Conservation (phyloP, 2,797 vertebrate genomes). For the Bucorvus abyssinicus region DNA sequence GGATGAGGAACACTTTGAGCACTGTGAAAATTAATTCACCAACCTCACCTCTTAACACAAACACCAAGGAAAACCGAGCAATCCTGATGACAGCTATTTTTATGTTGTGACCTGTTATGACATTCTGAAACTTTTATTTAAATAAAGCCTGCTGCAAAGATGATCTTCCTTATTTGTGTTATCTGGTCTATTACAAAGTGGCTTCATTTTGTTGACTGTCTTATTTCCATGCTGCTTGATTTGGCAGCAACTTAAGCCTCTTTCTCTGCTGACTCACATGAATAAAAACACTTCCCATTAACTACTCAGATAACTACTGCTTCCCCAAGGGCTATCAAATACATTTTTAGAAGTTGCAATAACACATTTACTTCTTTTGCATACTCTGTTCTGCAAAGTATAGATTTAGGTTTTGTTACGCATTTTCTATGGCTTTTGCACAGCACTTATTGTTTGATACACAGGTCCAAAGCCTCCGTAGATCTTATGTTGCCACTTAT, state of each 20-base stretch:
- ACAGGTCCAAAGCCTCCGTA: not conserved
- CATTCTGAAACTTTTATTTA: not conserved
- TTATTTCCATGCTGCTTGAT: slow-evolving; percentile 26
- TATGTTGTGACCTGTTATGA: not conserved
- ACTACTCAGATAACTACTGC: not conserved
- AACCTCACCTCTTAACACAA: not conserved
- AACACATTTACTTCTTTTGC: not conserved
- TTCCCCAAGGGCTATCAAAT: not conserved
- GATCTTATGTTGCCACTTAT: not conserved
- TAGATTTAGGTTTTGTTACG: not conserved
- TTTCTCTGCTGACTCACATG: slow-evolving; percentile 18
- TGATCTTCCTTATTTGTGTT: not conserved
- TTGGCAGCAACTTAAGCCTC: slow-evolving; percentile 15
- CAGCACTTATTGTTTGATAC: not conserved
- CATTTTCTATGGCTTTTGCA: not conserved
- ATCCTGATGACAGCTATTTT: not conserved
- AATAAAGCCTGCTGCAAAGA: slow-evolving; percentile 7
- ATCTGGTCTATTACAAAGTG: not conserved
- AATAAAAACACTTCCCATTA: slow-evolving; percentile 27
- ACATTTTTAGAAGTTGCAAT: not conserved
- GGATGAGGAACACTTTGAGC: not conserved
- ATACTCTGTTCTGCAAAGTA: not conserved
- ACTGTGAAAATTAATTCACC: not conserved
- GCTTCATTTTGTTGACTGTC: not conserved
- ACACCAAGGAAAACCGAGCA: not conserved